These are phyloP conservation scores for Gymnothorax reevesii DNA, from an alignment of 2,797 vertebrate species.

Conservation along the genomic window DNA sequence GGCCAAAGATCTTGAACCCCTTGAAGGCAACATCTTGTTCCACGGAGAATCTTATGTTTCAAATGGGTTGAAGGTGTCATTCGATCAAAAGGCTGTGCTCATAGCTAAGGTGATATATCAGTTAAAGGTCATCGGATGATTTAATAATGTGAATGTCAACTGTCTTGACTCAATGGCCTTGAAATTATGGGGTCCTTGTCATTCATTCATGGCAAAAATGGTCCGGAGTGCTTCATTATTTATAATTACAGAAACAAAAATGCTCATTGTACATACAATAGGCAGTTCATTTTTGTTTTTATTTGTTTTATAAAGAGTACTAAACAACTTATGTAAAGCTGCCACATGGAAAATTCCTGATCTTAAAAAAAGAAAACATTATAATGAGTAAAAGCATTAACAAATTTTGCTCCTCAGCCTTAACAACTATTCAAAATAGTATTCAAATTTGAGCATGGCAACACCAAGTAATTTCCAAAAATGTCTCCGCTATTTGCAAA, in stretches of 20 bases:
- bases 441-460: background rate
- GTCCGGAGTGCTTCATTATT: background rate
- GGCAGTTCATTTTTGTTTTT: background rate
- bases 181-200: background rate
- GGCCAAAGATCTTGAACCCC: slow-evolving; percentile 39
- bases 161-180: background rate
- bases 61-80: background rate
- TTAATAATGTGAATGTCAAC: background rate
- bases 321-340: background rate
- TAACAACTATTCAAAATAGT: no score
- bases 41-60: slow-evolving; percentile 4
- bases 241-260: background rate
- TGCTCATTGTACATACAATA: background rate
- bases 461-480: background rate
- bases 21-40: slow-evolving; percentile 13
- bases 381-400: no score
- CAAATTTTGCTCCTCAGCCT: no score
- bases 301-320: no score
- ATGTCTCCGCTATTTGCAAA: background rate
- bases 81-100: background rate
- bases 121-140: background rate
- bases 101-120: background rate
- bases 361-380: no score
- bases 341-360: background rate
- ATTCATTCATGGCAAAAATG: background rate